Base-by-base conservation (phyloP, 2,113 vertebrate genomes). In the Pelmatolapia mariae region DNA sequence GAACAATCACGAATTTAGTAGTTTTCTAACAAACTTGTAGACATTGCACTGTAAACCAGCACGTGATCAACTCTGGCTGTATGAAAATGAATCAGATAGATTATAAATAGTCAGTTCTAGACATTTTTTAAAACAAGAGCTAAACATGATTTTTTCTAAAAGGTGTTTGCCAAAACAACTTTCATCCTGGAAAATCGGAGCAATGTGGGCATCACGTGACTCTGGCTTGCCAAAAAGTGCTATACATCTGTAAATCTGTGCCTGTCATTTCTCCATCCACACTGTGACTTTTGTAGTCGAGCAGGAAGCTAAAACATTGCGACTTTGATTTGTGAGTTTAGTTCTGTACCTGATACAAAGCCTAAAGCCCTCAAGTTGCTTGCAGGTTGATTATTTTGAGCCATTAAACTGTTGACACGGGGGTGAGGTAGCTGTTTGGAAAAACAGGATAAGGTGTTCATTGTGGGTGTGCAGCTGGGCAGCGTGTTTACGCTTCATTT, bases 391-490 rank as follows among this genome's bases (percentile, higher is more conserved):
- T 82, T 78, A 82, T 89, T 91, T 85, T 80, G 79, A 89, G 81
- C 53, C 1, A 19, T 86, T 56, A 56, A 31, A 71, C 31, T 89
- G 90, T 94, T 93, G 89, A 91, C 91, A 80, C 52, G 57, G 73
- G 82, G 91, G 26, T 84, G 85, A 89, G 86, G 91, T 87, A 47
- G 80, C 86, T 91, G 85, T 85, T 81, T 89, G 87, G 86, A 94
- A 94, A 91, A 93, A 94, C 94, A 94, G 95, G 92, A 94, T 93
- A 92, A 93, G 89, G 89, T 93, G 93, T 85, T 89, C 24, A 50
- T 87, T 84, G 86, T 85, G 83, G 85, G 91, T 61, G 89, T 90
- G 54, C 90, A 80, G 88, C 89, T 84, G 89, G 85, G 52, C 81
- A 80, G 84, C 33, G 56, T 92, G 89, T 92, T 93, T 92, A 84